Conservation (phyloP, 2,797 vertebrate species). For the Trichosurus vulpecula region DNA sequence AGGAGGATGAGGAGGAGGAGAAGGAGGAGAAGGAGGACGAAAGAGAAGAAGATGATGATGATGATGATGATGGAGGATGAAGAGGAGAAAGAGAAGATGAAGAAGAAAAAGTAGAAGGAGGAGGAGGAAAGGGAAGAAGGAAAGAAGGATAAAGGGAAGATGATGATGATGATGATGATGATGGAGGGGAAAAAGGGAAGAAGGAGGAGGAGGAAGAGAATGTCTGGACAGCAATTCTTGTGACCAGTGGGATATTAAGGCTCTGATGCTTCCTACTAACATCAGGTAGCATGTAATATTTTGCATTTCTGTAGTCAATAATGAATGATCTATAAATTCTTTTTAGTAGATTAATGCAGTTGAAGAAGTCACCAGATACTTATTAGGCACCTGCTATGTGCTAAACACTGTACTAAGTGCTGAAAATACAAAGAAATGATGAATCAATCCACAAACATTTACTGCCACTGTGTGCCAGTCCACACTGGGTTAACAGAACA, state of each 20-base stretch:
- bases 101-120: too few species aligned
- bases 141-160: too few species aligned
- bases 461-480: background rate
- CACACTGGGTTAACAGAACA: background rate
- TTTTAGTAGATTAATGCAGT: background rate
- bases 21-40: too few species aligned
- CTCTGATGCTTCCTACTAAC: background rate
- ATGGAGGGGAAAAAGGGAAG: too few species aligned
- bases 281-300: background rate
- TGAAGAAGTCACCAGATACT: background rate
- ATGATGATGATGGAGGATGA: too few species aligned
- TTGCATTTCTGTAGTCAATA: background rate
- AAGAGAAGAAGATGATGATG: too few species aligned
- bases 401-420: background rate
- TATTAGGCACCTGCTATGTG: background rate
- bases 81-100: too few species aligned
- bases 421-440: background rate
- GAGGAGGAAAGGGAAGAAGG: too few species aligned
- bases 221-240: background rate
- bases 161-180: too few species aligned
- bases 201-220: too few species aligned
- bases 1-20: too few species aligned
- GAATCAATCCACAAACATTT: background rate
- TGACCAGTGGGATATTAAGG: background rate
- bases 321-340: background rate